phyloP scores from a whole-genome alignment of 2,113 vertebrate genomes.

The Uropsilus gracilis region DNA sequence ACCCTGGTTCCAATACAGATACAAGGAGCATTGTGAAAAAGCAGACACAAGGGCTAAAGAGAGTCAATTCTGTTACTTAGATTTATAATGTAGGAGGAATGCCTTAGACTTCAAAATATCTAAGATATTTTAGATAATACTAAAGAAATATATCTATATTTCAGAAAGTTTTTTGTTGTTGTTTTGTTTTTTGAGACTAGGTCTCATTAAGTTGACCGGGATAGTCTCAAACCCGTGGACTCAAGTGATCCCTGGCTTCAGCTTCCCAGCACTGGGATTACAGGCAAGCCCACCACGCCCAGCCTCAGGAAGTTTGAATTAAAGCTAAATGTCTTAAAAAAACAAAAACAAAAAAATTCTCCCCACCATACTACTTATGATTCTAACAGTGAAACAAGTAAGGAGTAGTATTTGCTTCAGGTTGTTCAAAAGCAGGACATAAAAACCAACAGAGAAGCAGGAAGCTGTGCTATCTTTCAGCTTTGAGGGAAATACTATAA shows the following conservation, averaged over 20 bases:
- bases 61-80: slow-evolving; percentile 35
- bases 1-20: slow-evolving; percentile 6
- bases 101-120: slow-evolving; percentile 42
- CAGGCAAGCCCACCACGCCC: no score
- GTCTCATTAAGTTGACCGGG: no score
- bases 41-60: not conserved
- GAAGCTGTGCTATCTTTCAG: not conserved
- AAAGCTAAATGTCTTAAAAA: not conserved
- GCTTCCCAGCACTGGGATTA: no score
- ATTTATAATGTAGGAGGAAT: slow-evolving; percentile 14
- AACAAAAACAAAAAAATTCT: not conserved
- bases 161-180: slow-evolving; percentile 26
- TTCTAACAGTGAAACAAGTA: not conserved
- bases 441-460: not conserved
- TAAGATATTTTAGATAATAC: slow-evolving; percentile 35
- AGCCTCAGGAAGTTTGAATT: not conserved
- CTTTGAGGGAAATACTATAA: not conserved
- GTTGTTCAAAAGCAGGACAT: not conserved
- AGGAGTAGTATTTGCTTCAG: not conserved
- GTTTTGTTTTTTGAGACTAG: no score
- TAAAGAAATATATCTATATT: slow-evolving; percentile 33
- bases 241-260: no score
- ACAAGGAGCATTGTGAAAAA: slow-evolving; percentile 30
- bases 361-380: not conserved
- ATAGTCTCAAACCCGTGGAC: no score